Evolutionary conservation across 2,113 vertebrate species (phyloP).

Genomic region (Oryzias celebensis): DNA sequence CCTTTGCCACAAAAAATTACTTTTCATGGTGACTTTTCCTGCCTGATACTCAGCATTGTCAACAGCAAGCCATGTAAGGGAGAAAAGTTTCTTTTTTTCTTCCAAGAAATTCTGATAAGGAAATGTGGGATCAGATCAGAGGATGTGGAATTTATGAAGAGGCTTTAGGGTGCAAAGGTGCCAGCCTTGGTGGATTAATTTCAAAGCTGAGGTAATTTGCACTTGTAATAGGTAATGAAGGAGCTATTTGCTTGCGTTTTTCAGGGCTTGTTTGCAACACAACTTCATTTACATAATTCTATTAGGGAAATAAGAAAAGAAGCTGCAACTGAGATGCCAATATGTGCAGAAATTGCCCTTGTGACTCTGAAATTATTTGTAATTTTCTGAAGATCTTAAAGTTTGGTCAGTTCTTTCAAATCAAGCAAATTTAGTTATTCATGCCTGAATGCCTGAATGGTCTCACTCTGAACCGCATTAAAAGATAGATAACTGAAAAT

Average conservation of each 20-base stretch:
- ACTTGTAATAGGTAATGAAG: constrained; percentile 66
- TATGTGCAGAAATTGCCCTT: constrained; percentile 15
- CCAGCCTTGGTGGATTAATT: constrained; percentile 63
- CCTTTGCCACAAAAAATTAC: constrained; percentile 30
- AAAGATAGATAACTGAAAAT: constrained; percentile 32
- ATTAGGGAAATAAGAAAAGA: constrained; percentile 40
- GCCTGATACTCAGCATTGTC: constrained; percentile 32
- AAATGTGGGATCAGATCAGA: constrained; percentile 53
- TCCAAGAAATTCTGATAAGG: constrained; percentile 43
- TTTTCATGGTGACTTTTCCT: constrained; percentile 11
- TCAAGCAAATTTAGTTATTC: constrained; percentile 9
- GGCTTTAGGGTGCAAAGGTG: constrained; percentile 62
- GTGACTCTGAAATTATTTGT: constrained; percentile 3
- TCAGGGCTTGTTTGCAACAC: constrained; percentile 56
- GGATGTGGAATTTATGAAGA: constrained; percentile 52
- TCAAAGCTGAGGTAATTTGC: constrained; percentile 67
- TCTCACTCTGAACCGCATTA: constrained; percentile 24
- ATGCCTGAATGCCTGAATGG: constrained; percentile 23
- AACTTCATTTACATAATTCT: constrained; percentile 55
- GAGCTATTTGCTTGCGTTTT: constrained; percentile 56
- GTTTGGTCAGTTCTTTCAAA: background rate
- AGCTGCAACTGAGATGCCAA: constrained; percentile 14
- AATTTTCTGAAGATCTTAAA: background rate
- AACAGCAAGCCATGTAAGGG: constrained; percentile 48
- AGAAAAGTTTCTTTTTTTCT: background rate